A percentile compares a stretch with the other conserved stretches of the same genome.
phyloP scores from a whole-genome alignment of 2,888 invertebrate genomes.

The Mimas tiliae region DNA sequence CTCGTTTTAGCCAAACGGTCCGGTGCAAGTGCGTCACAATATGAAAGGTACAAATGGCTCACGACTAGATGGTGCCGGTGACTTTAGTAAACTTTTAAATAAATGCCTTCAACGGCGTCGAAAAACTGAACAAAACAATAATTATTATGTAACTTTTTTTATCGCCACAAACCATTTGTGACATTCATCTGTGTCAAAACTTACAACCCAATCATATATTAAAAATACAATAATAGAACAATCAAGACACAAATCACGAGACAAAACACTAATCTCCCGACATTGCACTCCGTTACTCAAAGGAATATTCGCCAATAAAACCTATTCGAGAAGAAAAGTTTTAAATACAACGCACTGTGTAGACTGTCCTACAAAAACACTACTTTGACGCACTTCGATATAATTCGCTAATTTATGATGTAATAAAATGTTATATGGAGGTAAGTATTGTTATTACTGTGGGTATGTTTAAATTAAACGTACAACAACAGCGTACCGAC shows the following conservation, averaged over 20 bases:
- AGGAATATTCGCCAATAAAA: constrained; percentile 47
- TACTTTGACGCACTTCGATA: constrained; percentile 1
- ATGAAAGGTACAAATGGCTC: constrained; percentile 1
- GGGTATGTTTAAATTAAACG: background rate
- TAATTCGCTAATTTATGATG: background rate
- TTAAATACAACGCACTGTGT: constrained; percentile 12
- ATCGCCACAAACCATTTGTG: background rate
- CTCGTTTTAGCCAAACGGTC: constrained; percentile 46
- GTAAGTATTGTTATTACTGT: too few relatives aligned
- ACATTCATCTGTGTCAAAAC: constrained; percentile 28
- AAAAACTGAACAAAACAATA: background rate
- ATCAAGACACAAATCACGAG: constrained; percentile 28
- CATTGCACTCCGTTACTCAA: constrained; percentile 49
- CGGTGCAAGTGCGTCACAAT: constrained; percentile 31
- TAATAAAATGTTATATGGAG: background rate
- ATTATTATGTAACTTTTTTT: background rate
- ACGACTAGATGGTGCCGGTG: background rate
- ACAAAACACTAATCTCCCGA: constrained; percentile 44
- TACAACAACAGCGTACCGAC: background rate
- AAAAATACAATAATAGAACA: constrained; percentile 43
- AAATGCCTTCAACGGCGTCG: background rate
- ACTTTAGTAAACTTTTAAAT: background rate
- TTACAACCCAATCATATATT: constrained; percentile 45
- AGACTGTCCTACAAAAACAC: constrained; percentile 24
- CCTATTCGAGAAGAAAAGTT: constrained; percentile 39